phyloP scores from a whole-genome alignment of 1,140 invertebrate genomes.

The Lordiphosa stackelbergi region DNA sequence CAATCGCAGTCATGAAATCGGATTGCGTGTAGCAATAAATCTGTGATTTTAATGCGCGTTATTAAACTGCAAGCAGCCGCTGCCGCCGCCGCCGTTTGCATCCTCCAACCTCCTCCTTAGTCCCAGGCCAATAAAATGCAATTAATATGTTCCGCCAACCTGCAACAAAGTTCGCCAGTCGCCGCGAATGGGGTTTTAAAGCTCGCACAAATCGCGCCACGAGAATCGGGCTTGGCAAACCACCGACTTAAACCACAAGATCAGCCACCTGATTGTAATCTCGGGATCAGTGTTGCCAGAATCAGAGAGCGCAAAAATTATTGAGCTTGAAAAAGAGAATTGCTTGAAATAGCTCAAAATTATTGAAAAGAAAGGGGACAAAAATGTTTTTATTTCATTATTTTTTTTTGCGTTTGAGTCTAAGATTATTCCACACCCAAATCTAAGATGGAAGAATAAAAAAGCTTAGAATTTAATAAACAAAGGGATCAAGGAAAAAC shows the following conservation, averaged over 20 bases:
- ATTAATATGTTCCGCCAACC: conserved; percentile 71
- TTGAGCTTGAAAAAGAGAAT: no score
- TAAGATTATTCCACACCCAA: no score
- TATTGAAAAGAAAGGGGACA: no score
- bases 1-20: conserved; percentile 64
- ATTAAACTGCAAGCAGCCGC: conserved; percentile 68
- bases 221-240: conserved; percentile 12
- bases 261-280: background rate
- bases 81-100: background rate
- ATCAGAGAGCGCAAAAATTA: no score
- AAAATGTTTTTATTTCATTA: no score
- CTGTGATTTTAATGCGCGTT: conserved; percentile 73
- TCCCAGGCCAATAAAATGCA: conserved; percentile 69
- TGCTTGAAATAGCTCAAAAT: no score
- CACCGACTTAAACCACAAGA: conserved; percentile 2
- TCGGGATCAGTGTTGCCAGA: background rate
- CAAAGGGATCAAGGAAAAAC: no score
- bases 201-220: conserved; percentile 57
- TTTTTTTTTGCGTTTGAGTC: no score
- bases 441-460: no score
- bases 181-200: conserved; percentile 34
- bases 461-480: no score
- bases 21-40: conserved; percentile 73
- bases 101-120: conserved; percentile 16
- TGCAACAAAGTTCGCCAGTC: conserved; percentile 65